Evolutionary conservation across 2,113 vertebrate genomes (phyloP).

Genomic region (Cyrtonyx montezumae): DNA sequence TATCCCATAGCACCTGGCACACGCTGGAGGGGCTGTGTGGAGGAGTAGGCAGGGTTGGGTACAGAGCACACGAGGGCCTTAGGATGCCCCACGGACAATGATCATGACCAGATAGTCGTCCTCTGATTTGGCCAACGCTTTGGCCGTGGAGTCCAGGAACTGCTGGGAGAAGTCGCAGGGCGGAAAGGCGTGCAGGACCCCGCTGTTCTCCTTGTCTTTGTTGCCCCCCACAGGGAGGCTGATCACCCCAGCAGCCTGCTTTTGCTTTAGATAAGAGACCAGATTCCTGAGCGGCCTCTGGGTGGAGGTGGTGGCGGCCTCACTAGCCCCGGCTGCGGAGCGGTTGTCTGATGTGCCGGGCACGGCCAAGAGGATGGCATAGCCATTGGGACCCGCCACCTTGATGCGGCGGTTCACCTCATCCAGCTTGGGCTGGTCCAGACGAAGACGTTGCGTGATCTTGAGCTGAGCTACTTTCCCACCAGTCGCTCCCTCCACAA

Average conservation of each 20-base stretch:
- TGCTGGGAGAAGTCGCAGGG: slow-evolving; percentile 99
- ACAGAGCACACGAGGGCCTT: slow-evolving; percentile 79
- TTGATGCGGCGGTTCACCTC: slow-evolving; percentile 98
- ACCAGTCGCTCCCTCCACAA: slow-evolving; percentile 88
- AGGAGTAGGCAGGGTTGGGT: slow-evolving; percentile 78
- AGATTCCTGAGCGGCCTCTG: slow-evolving; percentile 98
- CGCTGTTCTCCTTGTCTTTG: slow-evolving; percentile 98
- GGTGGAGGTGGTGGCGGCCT: slow-evolving; percentile 86
- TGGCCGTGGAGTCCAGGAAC: slow-evolving; percentile 98
- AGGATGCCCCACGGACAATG: slow-evolving; percentile 98
- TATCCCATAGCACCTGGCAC: slow-evolving; percentile 92
- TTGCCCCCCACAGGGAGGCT: slow-evolving; percentile 96
- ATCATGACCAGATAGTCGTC: slow-evolving; percentile 99
- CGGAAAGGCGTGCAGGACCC: slow-evolving; percentile 98
- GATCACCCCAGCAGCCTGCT: slow-evolving; percentile 99
- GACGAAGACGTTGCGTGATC: slow-evolving; percentile 97
- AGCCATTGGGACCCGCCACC: slow-evolving; percentile 93
- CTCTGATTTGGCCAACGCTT: slow-evolving; percentile 97
- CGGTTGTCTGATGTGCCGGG: slow-evolving; percentile 88
- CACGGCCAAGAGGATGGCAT: slow-evolving; percentile 94
- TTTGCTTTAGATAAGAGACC: slow-evolving; percentile 99
- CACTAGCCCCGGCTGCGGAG: slow-evolving; percentile 76
- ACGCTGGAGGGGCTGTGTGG: slow-evolving; percentile 83
- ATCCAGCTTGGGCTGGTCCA: slow-evolving; percentile 98
- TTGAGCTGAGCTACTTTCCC: slow-evolving; percentile 94